Conservation (phyloP, 2,888 invertebrate genomes). For the Gandaritis pyraliata region DNA sequence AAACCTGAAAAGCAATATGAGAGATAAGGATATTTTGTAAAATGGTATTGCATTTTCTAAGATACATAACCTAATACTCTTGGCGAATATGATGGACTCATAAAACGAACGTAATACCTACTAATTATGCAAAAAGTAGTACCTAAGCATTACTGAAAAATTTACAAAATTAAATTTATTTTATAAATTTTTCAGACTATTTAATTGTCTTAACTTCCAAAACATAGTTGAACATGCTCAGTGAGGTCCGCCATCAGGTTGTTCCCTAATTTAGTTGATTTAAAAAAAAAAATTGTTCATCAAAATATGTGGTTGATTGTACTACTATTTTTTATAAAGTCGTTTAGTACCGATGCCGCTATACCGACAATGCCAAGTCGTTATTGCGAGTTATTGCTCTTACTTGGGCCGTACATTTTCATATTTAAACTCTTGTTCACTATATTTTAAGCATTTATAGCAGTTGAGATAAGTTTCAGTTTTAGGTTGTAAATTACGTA, state of each 20-base stretch:
- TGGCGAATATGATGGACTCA: too few species aligned
- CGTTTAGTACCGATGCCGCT: constrained; percentile 45
- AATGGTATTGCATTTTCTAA: constrained; percentile 7
- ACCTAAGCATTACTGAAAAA: too few species aligned
- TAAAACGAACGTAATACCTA: too few species aligned
- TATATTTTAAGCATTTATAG: constrained; percentile 22
- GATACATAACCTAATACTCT: too few species aligned
- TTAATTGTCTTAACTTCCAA: too few species aligned
- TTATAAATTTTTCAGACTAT: too few species aligned
- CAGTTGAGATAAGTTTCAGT: constrained; percentile 34
- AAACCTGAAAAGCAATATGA: constrained; percentile 39
- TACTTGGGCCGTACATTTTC: constrained; percentile 40
- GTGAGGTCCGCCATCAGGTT: too few species aligned
- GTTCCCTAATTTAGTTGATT: too few species aligned
- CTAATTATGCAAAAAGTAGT: too few species aligned
- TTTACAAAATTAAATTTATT: too few species aligned
- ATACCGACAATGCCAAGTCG: constrained; percentile 56
- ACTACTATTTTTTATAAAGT: constrained; percentile 23
- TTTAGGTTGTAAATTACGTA: constrained; percentile 3
- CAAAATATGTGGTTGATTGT: not conserved
- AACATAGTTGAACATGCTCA: too few species aligned
- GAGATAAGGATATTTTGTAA: constrained; percentile 34
- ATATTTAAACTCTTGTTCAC: constrained; percentile 36
- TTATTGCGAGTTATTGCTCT: constrained; percentile 57
- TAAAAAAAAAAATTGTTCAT: too few species aligned